Evolutionary conservation across 2,888 invertebrate genomes (phyloP), one percentile per base, ranked within the genome.

Genomic region (Urechis unicinctus): DNA sequence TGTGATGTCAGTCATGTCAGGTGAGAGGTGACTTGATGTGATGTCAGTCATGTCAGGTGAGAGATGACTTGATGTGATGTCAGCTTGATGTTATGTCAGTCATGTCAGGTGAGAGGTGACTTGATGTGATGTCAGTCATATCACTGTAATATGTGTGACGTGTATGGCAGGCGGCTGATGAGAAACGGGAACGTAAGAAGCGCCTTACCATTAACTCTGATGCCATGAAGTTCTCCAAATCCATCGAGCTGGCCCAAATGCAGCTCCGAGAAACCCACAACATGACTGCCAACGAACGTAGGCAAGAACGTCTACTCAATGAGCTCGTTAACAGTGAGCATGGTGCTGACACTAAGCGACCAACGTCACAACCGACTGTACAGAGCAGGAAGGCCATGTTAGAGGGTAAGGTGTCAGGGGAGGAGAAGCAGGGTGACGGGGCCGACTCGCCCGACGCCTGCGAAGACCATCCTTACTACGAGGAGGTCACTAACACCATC

Each of bases 211-310:
- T 61, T 4, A 62, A 67, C 41, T 67, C 68, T 31, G 73, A 71
- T 50, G 60, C 69, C 9, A 55, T 72, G n/a, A 63, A 68, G 48
- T 72, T 73, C 60, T 69, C 71, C 22, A 72, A 71, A 55, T 64
- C 68, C 9, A 57, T 74, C 22, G 74, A 72, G 56, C 57, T 71
- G 28, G 72, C 72, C 1, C 59, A 59, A 36, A 57, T 53, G 24
- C 58, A 58, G 36, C 57, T 65, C 41, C 44, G 56, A 41, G 64
- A 63, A 53, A 57, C 60, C 5, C 54, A 56, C 30, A 43, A 58
- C 44, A 28, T 52, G 24, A 53, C 53, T 3, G 21, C 49, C 21
- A 50, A 56, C 22, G 51, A 53, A 41, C 51, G 42, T 21, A 42
- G 58, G 2, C 51, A 44, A 21, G 56, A 55, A 22, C 43, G 52